Percentiles rank a stretch among this genome's conserved stretches.
Conservation (phyloP, 30 jellyfish, hydroid and myxozoan genomes). For the Aurelia sp. region DNA sequence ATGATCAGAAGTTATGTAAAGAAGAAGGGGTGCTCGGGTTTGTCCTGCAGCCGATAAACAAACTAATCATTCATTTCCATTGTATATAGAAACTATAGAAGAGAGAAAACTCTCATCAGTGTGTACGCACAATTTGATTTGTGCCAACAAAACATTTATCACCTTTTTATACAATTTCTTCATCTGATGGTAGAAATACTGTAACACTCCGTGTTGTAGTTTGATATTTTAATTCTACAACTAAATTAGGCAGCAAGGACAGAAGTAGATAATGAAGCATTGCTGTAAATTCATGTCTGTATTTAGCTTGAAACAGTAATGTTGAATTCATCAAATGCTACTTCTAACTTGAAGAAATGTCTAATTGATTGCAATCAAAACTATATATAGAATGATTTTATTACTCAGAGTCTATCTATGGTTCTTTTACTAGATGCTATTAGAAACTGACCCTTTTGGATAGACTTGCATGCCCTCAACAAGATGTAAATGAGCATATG, state of each 20-base stretch:
- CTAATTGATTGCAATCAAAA: not conserved
- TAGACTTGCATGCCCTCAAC: too few species aligned
- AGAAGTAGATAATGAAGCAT: slow-evolving; percentile 37
- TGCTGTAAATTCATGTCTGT: slow-evolving; percentile 30
- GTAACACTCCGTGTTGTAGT: not conserved
- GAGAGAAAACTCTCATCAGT: too few species aligned
- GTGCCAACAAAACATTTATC: too few species aligned
- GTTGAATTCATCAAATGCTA: not conserved
- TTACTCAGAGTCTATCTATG: too few species aligned
- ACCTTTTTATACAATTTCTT: not conserved
- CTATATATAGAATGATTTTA: too few species aligned
- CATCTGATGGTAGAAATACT: not conserved
- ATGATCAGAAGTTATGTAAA: slow-evolving; percentile 45
- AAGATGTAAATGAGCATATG: too few species aligned
- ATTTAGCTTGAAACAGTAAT: slow-evolving; percentile 17
- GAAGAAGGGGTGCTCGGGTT: slow-evolving; percentile 68
- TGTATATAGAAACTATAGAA: too few species aligned
- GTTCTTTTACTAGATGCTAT: too few species aligned
- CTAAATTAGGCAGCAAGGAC: slow-evolving; percentile 5
- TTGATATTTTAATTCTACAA: not conserved
- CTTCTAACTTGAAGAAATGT: not conserved
- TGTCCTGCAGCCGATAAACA: slow-evolving; percentile 54
- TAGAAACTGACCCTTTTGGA: too few species aligned
- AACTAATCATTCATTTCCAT: too few species aligned
- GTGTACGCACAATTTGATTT: too few species aligned